phyloP scores from a whole-genome alignment of 2,113 vertebrate genomes.

The Pedionomus torquatus region DNA sequence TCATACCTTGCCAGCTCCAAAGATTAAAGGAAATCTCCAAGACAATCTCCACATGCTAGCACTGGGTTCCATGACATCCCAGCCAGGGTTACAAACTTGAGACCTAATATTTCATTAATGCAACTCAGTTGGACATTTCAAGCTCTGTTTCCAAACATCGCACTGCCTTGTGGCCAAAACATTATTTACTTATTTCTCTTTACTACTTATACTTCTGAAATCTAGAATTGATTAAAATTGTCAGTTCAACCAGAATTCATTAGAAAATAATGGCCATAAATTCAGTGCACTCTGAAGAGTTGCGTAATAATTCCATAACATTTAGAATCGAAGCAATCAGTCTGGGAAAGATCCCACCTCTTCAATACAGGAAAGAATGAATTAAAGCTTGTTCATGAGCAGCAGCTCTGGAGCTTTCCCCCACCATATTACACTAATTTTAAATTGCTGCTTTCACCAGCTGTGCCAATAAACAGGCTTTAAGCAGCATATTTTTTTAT shows the following conservation, averaged over 20 bases:
- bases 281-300: neutral
- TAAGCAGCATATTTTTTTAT: neutral
- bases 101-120: neutral
- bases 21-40: conserved; percentile 3
- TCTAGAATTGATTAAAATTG: conserved; percentile 55
- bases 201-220: conserved; percentile 9
- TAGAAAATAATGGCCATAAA: conserved; percentile 41
- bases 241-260: conserved; percentile 52
- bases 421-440: neutral
- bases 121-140: neutral
- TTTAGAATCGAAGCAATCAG: conserved; percentile 30
- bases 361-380: neutral
- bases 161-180: neutral
- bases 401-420: neutral
- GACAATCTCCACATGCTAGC: neutral
- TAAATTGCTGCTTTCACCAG: neutral
- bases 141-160: neutral
- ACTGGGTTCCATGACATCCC: neutral
- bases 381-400: neutral
- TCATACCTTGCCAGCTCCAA: neutral
- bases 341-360: neutral
- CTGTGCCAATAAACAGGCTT: neutral
- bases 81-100: neutral
- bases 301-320: conserved; percentile 54
- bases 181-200: neutral